Evolutionary conservation across 2,797 vertebrate species (phyloP).

Genomic region (Coluber constrictor): DNA sequence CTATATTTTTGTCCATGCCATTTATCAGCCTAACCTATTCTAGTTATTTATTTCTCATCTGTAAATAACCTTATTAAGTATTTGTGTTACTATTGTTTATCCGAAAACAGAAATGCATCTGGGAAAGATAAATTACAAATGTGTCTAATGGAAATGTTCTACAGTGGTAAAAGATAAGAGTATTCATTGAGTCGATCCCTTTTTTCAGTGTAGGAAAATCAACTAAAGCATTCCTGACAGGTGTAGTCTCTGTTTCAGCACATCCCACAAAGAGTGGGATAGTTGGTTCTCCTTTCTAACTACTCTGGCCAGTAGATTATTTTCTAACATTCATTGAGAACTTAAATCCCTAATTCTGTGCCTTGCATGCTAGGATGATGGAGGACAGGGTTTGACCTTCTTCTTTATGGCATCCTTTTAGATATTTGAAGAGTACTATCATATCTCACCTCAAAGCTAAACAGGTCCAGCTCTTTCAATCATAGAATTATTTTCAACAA

Average conservation of each 20-base stretch:
- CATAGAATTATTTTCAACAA: neutral
- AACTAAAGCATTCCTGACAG: neutral
- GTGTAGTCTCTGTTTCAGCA: neutral
- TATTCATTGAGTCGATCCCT: neutral
- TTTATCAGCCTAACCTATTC: neutral
- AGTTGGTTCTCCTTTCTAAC: neutral
- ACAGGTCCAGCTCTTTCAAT: neutral
- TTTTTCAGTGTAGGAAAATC: neutral
- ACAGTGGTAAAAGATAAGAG: neutral
- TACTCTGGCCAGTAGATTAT: neutral
- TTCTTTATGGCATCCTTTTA: neutral
- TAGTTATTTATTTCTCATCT: neutral
- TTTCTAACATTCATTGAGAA: neutral
- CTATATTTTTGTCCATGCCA: neutral
- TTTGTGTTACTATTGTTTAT: neutral
- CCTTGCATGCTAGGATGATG: neutral
- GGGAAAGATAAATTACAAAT: neutral
- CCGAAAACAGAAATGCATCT: neutral
- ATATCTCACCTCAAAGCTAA: neutral
- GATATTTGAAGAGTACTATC: neutral
- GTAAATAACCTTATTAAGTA: neutral
- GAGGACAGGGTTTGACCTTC: neutral
- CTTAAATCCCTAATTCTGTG: neutral
- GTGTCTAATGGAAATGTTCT: neutral
- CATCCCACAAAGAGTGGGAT: neutral